These are phyloP conservation scores for Callipepla squamata DNA, from an alignment of 2,113 vertebrate genomes.

Conservation along the genomic window DNA sequence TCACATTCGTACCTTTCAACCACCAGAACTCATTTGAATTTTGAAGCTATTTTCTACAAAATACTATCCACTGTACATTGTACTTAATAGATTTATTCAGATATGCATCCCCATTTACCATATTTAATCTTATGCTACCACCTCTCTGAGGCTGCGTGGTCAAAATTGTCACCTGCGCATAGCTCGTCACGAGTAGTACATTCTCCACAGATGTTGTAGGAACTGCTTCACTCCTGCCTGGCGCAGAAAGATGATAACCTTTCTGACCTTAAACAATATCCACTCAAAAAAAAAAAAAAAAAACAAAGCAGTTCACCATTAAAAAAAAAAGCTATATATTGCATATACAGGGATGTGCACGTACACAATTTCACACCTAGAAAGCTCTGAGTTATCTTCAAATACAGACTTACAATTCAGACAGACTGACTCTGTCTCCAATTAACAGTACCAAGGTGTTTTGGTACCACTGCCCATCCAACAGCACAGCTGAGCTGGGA, in stretches of 20 bases:
- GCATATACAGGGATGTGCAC: background rate
- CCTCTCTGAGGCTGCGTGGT: constrained; percentile 43
- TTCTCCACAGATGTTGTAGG: background rate
- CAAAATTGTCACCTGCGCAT: constrained; percentile 18
- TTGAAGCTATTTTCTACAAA: constrained; percentile 33
- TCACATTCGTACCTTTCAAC: constrained; percentile 53
- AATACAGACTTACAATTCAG: background rate
- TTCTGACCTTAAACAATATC: background rate
- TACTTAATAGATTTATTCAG: constrained; percentile 34
- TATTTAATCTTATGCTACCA: constrained; percentile 57
- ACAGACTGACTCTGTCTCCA: background rate
- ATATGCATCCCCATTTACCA: constrained; percentile 15
- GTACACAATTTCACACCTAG: background rate
- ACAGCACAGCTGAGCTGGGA: background rate
- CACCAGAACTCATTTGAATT: constrained; percentile 13
- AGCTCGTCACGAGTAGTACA: constrained; percentile 28
- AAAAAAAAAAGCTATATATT: background rate
- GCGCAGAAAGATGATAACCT: background rate
- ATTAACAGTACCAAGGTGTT: background rate
- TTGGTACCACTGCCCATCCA: background rate
- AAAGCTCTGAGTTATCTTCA: background rate
- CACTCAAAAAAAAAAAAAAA: background rate
- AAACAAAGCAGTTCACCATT: background rate
- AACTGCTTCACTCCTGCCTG: background rate
- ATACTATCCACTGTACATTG: constrained; percentile 27